Base-by-base conservation (phyloP, 2,113 vertebrate genomes). In the Anolis carolinensis region DNA sequence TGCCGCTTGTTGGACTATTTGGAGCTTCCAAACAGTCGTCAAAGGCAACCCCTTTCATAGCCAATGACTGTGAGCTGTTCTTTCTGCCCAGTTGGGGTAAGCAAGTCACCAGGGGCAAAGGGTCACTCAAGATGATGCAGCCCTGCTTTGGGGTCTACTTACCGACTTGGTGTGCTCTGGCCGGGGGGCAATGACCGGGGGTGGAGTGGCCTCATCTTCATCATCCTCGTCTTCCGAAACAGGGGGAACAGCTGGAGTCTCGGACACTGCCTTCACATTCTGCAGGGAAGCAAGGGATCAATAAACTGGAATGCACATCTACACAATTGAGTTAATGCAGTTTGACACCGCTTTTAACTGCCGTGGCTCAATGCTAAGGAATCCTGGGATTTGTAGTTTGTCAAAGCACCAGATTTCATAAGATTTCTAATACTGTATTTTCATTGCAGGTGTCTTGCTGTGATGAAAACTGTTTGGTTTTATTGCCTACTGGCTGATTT, bases 151-250 rank as follows among this genome's bases (percentile, higher is more conserved):
- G 14, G 2, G 48, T 34, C 32, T 7, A 94, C 98, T 97, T 93
- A 99, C 98, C 36, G 98, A 99, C 97, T 98, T 99, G 52, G 98
- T 99, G 96, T 99, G 98, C 32, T 99, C 98, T 1, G 98, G 98
- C 23, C 98, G 96, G 0, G 98, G 98, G 52, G 98, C 98, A 79
- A 99, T 97, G 90, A 97, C 96, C 0, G 98, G 98, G 1, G 98
- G 98, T 6, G 98, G 97, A 34, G 96, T 94, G 2, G 97, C 97
- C 85, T 99, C 98, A 0, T 99, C 98, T 52, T 98, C 98, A 78
- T 97, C 98, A 0, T 99, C 98, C 83, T 97, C 97, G 55, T 97
- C 97, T 93, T 99, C 98, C 2, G 98, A 99, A n/a, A 99, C 97
- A 0, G 97, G 97, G 25, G 97, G 97, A 48, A 99, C 97, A 10